A percentile compares a stretch with the other conserved stretches of the same genome.
phyloP scores from a whole-genome alignment of 2,113 vertebrate genomes.

The Scytalopus superciliaris region DNA sequence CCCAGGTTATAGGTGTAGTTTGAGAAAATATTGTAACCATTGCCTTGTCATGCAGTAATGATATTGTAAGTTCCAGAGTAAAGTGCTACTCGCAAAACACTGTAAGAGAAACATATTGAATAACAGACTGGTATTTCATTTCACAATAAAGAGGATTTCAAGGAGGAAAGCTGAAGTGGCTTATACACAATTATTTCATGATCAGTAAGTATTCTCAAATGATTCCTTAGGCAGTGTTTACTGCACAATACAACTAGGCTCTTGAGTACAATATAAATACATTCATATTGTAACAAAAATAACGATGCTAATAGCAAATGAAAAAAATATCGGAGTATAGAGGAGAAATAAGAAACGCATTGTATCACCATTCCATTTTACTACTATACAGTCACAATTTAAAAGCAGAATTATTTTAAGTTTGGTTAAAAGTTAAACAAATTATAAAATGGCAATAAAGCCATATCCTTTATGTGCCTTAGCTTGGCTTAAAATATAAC shows the following conservation, averaged over 20 bases:
- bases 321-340: not conserved
- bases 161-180: not conserved
- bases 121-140: not conserved
- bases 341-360: not conserved
- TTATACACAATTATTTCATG: not conserved
- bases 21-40: not conserved
- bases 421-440: not conserved
- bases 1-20: not conserved
- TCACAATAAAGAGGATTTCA: constrained; percentile 1
- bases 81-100: not conserved
- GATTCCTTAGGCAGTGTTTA: constrained; percentile 20
- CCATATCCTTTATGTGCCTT: not conserved
- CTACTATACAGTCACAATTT: not conserved
- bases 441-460: not conserved
- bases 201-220: not conserved
- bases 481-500: not conserved
- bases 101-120: not conserved
- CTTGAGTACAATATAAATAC: not conserved
- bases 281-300: not conserved
- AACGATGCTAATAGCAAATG: not conserved
- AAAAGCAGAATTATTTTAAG: not conserved
- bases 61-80: not conserved
- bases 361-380: not conserved
- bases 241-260: not conserved
- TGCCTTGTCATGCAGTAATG: not conserved